Percentiles rank a stretch among this genome's conserved stretches.
These are phyloP conservation scores for Scaptodrosophila latifasciaeformis DNA, from an alignment of 2,888 invertebrate species.

Conservation along the genomic window DNA sequence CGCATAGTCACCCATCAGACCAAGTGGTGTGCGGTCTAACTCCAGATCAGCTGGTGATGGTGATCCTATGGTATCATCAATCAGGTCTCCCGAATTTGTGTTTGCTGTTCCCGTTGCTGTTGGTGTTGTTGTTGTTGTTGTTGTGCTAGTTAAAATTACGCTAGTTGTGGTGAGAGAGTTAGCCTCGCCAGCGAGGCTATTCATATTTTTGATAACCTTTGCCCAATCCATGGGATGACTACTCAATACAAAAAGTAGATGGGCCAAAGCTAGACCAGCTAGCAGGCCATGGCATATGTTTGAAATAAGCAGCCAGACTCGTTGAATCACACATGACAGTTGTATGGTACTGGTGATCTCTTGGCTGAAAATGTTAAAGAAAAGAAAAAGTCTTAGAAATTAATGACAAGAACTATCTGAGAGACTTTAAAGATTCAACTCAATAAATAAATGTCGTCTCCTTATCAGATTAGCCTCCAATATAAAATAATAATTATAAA, in stretches of 20 bases:
- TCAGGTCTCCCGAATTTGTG: constrained; percentile 33
- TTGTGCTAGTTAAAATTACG: constrained; percentile 1
- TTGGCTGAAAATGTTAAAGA: constrained; percentile 41
- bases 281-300: constrained; percentile 78
- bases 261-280: constrained; percentile 76
- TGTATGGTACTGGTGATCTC: constrained; percentile 72
- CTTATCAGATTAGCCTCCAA: too few species aligned
- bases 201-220: constrained; percentile 63
- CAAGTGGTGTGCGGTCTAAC: too few species aligned
- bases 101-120: constrained; percentile 19
- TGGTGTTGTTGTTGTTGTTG: constrained; percentile 18
- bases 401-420: too few species aligned
- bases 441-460: too few species aligned
- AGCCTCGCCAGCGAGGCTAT: constrained; percentile 69
- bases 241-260: constrained; percentile 74
- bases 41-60: constrained; percentile 40
- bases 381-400: background rate
- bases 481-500: too few species aligned
- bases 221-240: constrained; percentile 74
- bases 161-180: constrained; percentile 28
- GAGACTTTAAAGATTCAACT: too few species aligned
- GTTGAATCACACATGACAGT: constrained; percentile 76
- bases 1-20: constrained; percentile 72
- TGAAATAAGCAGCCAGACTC: constrained; percentile 77
- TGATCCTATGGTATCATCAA: constrained; percentile 49